phyloP scores from a whole-genome alignment of 2,113 vertebrate species.

The Brienomyrus longianalis region DNA sequence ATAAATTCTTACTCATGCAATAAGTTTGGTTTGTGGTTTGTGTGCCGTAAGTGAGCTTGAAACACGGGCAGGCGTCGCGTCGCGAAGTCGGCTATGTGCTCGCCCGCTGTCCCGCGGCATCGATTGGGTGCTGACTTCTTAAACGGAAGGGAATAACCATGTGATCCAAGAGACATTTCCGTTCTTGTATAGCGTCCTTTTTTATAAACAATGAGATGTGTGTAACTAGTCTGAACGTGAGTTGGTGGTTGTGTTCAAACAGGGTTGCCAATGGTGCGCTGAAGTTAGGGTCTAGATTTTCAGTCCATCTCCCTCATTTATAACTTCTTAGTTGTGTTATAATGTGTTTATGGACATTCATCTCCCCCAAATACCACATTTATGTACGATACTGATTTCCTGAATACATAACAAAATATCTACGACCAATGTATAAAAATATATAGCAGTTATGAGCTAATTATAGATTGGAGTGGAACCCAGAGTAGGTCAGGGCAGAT shows the following conservation, averaged over 20 bases:
- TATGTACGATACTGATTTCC: neutral
- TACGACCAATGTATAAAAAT: neutral
- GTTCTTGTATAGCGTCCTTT: neutral
- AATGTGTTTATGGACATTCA: neutral
- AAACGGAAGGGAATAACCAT: neutral
- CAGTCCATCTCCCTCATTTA: neutral
- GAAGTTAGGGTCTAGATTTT: neutral
- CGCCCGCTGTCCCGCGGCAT: neutral
- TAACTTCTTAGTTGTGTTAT: neutral
- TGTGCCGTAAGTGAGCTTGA: neutral
- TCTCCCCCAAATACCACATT: neutral
- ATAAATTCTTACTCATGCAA: slow-evolving; percentile 55
- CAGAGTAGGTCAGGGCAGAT: neutral
- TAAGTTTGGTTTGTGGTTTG: slow-evolving; percentile 41
- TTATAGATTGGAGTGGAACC: neutral
- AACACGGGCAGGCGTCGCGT: neutral
- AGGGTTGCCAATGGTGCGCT: neutral
- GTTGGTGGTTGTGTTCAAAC: neutral
- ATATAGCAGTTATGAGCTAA: neutral
- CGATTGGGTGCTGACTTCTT: neutral
- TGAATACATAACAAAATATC: neutral
- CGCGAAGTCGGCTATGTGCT: neutral
- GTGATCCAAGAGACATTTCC: neutral
- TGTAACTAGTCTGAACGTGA: neutral
- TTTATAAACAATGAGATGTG: neutral